These are phyloP conservation scores for Phycodurus eques DNA, from an alignment of 2,113 vertebrate genomes.

Conservation along the genomic window DNA sequence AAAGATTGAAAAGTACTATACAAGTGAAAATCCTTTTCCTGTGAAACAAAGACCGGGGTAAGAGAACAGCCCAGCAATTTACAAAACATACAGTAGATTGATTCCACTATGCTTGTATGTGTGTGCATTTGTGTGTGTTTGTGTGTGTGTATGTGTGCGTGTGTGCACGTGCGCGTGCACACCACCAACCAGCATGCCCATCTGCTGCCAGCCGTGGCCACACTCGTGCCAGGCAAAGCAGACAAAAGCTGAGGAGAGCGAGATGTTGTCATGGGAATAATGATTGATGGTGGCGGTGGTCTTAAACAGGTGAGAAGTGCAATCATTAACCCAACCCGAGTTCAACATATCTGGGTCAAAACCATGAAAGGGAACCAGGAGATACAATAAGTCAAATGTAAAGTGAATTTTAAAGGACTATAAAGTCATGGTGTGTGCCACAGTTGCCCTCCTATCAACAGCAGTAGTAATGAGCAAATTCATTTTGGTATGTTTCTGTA, in stretches of 20 bases:
- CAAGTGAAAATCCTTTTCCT: no score
- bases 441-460: not conserved
- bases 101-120: not conserved
- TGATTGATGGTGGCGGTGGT: conserved; percentile 56
- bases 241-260: conserved; percentile 53
- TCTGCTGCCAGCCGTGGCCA: conserved; percentile 53
- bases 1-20: no score
- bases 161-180: conserved; percentile 13
- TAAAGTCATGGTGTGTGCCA: not conserved
- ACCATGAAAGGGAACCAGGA: conserved; percentile 7
- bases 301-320: conserved; percentile 25
- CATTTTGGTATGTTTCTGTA: no score
- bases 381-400: not conserved
- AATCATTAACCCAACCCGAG: conserved; percentile 27
- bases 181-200: conserved; percentile 42
- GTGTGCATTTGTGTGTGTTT: not conserved
- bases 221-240: conserved; percentile 44
- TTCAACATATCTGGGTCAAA: conserved; percentile 33
- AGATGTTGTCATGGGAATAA: conserved; percentile 30
- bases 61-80: not conserved
- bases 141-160: no score
- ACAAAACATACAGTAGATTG: conserved; percentile 21
- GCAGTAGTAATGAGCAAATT: no score
- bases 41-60: not conserved
- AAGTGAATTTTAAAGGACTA: not conserved